Evolutionary conservation across 2,113 vertebrate genomes (phyloP), one percentile per base, ranked within the genome.

Genomic region (Emberiza fucata): DNA sequence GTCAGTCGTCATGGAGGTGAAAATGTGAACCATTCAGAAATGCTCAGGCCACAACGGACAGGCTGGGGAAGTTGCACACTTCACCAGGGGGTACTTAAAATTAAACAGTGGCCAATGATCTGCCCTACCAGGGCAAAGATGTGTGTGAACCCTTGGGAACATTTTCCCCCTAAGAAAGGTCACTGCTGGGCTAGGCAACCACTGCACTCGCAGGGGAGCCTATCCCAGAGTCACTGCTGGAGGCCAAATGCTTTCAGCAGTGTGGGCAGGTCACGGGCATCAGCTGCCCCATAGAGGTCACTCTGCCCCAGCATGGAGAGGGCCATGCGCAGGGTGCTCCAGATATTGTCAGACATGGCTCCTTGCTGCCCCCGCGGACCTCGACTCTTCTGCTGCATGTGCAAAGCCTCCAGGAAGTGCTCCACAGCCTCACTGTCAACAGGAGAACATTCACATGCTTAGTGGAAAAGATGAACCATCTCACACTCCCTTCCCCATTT

Each of bases 301-400:
- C 99, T 99, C 97, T 99, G 99, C 76, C 99, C 99, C 97, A 99
- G 98, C 99, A 99, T 99, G 96, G 99, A 99, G 53, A 99, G 98
- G 9, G 99, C 99, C 99, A 99, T 98, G 65, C 99, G 99, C 77
- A 99, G 98, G 3, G 99, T 99, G 96, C 98, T 99, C 99, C 99
- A 99, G 97, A 99, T 99, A 98, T 99, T 99, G 98, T 99, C 99
- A 1, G 99, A 99, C 99, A 99, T 98, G 31, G 99, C 98, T 4
- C 69, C 98, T 75, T 78, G 98, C 95, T 96, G 98, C 33, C 76
- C 98, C 80, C 94, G 97, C 0, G 97, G 98, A 37, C 97, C 98
- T 84, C 92, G 98, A 97, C 94, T 98, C 98, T 79, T 98, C 97
- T 98, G 98, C 97, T 99, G 99, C 90, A 99, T 98, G 91, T 99